Evolutionary conservation across 1,140 invertebrate species (phyloP).

Genomic region (Habropoda laboriosa): DNA sequence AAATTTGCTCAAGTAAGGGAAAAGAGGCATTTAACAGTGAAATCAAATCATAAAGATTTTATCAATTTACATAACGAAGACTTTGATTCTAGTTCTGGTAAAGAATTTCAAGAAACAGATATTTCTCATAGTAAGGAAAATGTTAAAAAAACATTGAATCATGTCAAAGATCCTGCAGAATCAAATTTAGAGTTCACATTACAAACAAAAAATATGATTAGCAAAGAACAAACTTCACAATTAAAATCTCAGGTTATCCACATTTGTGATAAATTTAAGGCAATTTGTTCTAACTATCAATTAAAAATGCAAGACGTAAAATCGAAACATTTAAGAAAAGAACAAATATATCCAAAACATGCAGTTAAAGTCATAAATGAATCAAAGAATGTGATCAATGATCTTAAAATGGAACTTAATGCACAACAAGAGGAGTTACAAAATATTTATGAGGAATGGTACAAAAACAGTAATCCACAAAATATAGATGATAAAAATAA

Average conservation of each 20-base stretch:
- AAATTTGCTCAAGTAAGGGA: neutral
- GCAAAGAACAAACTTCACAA: conserved; percentile 16
- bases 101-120: conserved; percentile 62
- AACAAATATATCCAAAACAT: conserved; percentile 25
- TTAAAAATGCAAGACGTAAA: conserved; percentile 46
- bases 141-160: neutral
- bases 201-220: neutral
- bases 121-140: neutral
- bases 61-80: neutral
- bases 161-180: neutral
- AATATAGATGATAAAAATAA: neutral
- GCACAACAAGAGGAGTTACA: conserved; percentile 29
- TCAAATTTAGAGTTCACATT: neutral
- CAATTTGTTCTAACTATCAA: conserved; percentile 41
- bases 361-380: conserved; percentile 10
- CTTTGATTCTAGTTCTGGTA: conserved; percentile 58
- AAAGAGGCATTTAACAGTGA: neutral
- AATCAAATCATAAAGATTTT: neutral
- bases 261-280: conserved; percentile 50
- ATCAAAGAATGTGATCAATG: conserved; percentile 18
- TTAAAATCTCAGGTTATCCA: conserved; percentile 18
- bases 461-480: conserved; percentile 15
- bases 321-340: conserved; percentile 40
- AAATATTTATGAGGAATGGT: conserved; percentile 21
- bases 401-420: conserved; percentile 24